A percentile compares a stretch with the other conserved stretches of the same genome.
Conservation (phyloP, 1,140 invertebrate genomes). For the Lanistes nyassanus region DNA sequence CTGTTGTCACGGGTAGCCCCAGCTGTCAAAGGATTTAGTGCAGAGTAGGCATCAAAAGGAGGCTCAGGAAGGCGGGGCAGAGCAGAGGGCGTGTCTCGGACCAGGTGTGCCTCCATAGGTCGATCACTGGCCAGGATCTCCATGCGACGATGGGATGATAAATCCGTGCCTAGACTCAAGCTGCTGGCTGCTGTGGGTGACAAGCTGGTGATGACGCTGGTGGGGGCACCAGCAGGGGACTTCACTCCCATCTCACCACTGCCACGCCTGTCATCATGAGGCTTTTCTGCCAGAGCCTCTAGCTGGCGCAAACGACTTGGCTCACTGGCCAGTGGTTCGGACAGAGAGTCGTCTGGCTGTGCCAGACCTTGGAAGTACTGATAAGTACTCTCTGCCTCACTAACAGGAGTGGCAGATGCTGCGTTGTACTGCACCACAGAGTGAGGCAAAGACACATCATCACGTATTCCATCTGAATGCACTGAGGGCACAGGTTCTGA, state of each 20-base stretch:
- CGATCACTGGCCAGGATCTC: conserved; percentile 51
- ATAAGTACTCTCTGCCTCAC: conserved; percentile 52
- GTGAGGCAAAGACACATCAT: conserved; percentile 24
- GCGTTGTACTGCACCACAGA: conserved; percentile 27
- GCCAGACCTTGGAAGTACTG: conserved; percentile 50
- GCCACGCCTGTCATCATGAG: conserved; percentile 35
- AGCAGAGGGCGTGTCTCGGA: conserved; percentile 34
- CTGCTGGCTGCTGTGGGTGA: conserved; percentile 34
- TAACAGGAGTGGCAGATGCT: conserved; percentile 20
- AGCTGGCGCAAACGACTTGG: conserved; percentile 32
- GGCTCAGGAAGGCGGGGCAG: conserved; percentile 22
- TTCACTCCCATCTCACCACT: conserved; percentile 32
- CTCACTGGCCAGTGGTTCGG: conserved; percentile 34
- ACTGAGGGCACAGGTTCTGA: conserved; percentile 27
- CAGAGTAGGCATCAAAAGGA: conserved; percentile 34
- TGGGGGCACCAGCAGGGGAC: conserved; percentile 32
- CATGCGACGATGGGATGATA: conserved; percentile 52
- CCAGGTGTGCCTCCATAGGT: conserved; percentile 42
- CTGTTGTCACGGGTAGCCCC: conserved; percentile 30
- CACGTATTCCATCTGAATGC: conserved; percentile 19
- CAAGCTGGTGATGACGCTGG: conserved; percentile 36
- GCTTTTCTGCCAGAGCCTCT: conserved; percentile 38
- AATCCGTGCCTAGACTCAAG: conserved; percentile 31
- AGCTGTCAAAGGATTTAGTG: conserved; percentile 29
- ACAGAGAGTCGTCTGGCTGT: conserved; percentile 25